phyloP scores from a whole-genome alignment of 2,888 invertebrate species.

The Helicoverpa assulta region DNA sequence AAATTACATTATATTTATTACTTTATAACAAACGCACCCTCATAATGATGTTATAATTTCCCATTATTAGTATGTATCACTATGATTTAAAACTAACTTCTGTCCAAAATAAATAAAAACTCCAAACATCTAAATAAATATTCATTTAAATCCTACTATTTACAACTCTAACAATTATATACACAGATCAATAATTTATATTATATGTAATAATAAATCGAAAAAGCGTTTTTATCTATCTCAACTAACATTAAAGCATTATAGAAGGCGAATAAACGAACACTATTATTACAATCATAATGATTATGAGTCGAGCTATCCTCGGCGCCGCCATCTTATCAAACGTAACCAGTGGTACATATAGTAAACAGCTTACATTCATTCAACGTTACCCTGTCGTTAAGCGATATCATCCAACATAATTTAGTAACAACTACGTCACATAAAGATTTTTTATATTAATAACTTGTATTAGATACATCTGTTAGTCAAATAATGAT shows the following conservation, averaged over 20 bases:
- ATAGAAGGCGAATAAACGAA: conserved; percentile 88
- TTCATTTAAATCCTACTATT: conserved; percentile 81
- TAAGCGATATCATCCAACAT: conserved; percentile 60
- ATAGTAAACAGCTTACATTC: conserved; percentile 37
- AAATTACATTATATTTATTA: conserved; percentile 66
- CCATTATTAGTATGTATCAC: conserved; percentile 64
- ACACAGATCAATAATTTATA: conserved; percentile 86
- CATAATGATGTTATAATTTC: conserved; percentile 63
- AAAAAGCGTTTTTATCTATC: conserved; percentile 78
- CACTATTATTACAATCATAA: conserved; percentile 74
- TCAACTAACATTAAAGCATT: conserved; percentile 88
- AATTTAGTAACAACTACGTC: conserved; percentile 54
- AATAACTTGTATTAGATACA: conserved; percentile 61
- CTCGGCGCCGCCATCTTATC: conserved; percentile 38
- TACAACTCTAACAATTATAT: conserved; percentile 88
- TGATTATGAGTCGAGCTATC: conserved; percentile 66
- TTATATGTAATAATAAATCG: conserved; percentile 68
- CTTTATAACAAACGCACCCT: conserved; percentile 76
- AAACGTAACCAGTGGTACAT: conserved; percentile 41
- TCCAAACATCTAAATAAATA: conserved; percentile 80
- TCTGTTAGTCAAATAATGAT: conserved; percentile 46
- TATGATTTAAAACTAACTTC: conserved; percentile 70
- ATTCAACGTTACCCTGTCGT: conserved; percentile 59
- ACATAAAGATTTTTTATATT: conserved; percentile 41
- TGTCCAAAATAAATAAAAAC: conserved; percentile 72